Percentiles rank a stretch among this genome's conserved stretches.
Conservation (phyloP, 2,113 vertebrate genomes). For the Edolisoma coerulescens region DNA sequence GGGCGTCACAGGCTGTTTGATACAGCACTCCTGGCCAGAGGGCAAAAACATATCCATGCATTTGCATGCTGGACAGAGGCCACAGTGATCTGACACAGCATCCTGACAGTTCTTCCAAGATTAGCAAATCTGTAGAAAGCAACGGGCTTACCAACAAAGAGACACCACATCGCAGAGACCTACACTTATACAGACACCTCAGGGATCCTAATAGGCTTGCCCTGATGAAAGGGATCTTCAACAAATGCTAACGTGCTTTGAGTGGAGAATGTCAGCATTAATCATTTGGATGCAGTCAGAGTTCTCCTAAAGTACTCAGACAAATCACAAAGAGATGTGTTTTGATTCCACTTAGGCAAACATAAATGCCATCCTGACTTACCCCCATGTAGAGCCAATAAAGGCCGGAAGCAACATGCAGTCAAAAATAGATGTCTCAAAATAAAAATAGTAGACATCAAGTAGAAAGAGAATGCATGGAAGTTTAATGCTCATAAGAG, state of each 20-base stretch:
- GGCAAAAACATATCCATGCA: constrained; percentile 55
- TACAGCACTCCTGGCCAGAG: constrained; percentile 23
- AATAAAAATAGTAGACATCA: neutral
- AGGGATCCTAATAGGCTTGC: neutral
- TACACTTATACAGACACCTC: neutral
- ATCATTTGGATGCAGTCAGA: neutral
- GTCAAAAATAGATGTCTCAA: neutral
- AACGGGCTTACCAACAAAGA: constrained; percentile 29
- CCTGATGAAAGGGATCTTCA: neutral
- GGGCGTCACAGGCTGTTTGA: constrained; percentile 1
- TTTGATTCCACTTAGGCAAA: neutral
- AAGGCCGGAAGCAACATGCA: neutral
- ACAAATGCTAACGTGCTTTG: neutral
- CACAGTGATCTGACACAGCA: constrained; percentile 60
- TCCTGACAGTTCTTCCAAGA: constrained; percentile 53
- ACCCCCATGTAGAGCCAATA: neutral
- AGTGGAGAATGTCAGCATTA: neutral
- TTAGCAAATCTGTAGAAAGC: constrained; percentile 55
- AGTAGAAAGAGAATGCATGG: neutral
- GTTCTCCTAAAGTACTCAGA: neutral
- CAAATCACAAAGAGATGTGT: neutral
- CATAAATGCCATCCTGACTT: neutral
- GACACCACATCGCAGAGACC: neutral
- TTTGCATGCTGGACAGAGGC: constrained; percentile 66
- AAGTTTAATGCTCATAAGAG: neutral